Percentiles rank a stretch among this genome's conserved stretches.
These are phyloP conservation scores for Haemorhous mexicanus DNA, from an alignment of 2,113 vertebrate species.

Conservation along the genomic window DNA sequence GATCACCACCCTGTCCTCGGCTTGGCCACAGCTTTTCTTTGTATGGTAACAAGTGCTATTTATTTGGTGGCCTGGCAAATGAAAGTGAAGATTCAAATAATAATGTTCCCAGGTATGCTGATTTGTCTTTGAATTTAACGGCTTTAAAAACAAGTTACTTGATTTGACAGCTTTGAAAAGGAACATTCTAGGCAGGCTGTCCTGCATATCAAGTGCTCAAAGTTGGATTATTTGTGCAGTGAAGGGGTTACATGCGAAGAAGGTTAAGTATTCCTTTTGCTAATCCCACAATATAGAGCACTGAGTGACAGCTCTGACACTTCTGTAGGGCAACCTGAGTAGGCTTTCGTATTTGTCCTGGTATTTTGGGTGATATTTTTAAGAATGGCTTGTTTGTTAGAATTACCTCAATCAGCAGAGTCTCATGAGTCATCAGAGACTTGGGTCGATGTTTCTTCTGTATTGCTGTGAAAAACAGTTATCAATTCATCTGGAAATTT, in stretches of 20 bases:
- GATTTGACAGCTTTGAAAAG: neutral
- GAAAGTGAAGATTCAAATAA: constrained; percentile 92
- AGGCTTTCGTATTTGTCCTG: neutral
- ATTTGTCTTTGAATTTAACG: neutral
- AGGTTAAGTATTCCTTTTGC: neutral
- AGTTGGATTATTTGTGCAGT: neutral
- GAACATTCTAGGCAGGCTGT: neutral
- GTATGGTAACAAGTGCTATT: constrained; percentile 88
- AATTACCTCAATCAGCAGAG: neutral
- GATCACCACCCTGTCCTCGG: constrained; percentile 84
- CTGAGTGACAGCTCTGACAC: neutral
- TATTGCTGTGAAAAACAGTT: neutral
- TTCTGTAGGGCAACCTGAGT: neutral
- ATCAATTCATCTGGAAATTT: neutral
- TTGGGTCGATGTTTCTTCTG: neutral
- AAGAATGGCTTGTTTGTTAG: neutral
- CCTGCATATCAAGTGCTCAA: neutral
- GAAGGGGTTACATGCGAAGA: neutral
- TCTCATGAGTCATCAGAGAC: neutral
- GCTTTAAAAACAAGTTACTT: neutral
- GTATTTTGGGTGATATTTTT: neutral
- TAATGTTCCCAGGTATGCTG: constrained; percentile 87
- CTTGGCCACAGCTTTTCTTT: constrained; percentile 90
- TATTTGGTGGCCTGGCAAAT: constrained; percentile 89
- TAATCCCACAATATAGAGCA: neutral